Conservation (phyloP, 1,140 invertebrate species). For the Contarinia nasturtii region DNA sequence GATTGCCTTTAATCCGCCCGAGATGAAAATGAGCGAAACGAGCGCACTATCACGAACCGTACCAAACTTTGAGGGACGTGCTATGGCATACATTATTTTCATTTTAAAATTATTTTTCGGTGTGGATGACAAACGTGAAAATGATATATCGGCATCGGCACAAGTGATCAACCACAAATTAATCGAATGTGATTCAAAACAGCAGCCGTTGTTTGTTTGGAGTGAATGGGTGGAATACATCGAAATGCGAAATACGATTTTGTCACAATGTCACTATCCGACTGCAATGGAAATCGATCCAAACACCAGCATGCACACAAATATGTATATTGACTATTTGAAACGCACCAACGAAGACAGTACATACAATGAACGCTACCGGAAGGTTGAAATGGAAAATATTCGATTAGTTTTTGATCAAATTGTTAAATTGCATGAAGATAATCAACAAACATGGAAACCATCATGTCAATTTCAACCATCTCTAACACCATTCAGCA, state of each 20-base stretch:
- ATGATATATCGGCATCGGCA: conserved; percentile 30
- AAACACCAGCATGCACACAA: neutral
- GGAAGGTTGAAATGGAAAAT: neutral
- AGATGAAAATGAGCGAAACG: conserved; percentile 14
- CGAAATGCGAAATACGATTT: conserved; percentile 30
- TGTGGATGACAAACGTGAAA: conserved; percentile 40
- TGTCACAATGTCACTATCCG: conserved; percentile 30
- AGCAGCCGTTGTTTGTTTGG: conserved; percentile 32
- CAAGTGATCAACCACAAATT: conserved; percentile 25
- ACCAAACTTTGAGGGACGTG: conserved; percentile 39
- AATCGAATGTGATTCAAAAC: neutral
- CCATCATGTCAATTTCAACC: neutral
- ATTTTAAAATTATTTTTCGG: conserved; percentile 38
- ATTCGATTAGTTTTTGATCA: neutral
- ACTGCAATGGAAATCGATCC: conserved; percentile 23
- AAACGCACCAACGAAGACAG: neutral
- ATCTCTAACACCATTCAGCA: conserved; percentile 3
- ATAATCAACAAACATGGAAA: conserved; percentile 6
- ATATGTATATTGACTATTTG: neutral
- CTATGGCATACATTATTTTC: conserved; percentile 39
- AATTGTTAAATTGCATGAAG: conserved; percentile 5
- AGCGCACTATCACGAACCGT: conserved; percentile 9
- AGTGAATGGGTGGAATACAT: conserved; percentile 40
- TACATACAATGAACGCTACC: no score
- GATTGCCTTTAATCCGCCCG: conserved; percentile 21